Percentiles rank a stretch among this genome's conserved stretches.
Conservation (phyloP, 2,797 vertebrate genomes). For the Carduelis carduelis region DNA sequence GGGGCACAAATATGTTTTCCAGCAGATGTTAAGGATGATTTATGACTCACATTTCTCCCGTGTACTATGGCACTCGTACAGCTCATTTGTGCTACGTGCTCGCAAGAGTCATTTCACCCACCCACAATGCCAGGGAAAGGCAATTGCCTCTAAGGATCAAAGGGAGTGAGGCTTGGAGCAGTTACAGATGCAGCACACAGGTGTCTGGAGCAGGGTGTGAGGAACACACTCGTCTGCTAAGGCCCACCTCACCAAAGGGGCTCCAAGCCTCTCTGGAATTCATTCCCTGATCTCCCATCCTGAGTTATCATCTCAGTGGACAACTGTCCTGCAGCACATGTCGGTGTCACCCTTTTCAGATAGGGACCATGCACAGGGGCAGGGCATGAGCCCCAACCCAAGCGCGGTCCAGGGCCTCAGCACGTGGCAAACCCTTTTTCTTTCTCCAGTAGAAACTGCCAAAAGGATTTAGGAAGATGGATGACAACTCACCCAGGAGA, state of each 20-base stretch:
- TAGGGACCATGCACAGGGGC: neutral
- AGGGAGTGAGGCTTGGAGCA: neutral
- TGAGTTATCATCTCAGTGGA: neutral
- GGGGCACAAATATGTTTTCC: neutral
- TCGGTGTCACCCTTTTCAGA: neutral
- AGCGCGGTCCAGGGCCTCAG: neutral
- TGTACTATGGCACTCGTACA: conserved; percentile 31
- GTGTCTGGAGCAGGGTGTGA: neutral
- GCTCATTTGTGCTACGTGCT: conserved; percentile 7
- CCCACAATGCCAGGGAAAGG: neutral
- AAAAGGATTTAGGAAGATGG: neutral
- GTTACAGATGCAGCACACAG: neutral
- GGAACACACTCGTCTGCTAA: neutral
- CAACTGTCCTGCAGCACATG: neutral
- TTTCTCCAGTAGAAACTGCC: conserved; percentile 4
- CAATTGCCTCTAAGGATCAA: neutral
- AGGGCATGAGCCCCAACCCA: neutral
- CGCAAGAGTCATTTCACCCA: conserved; percentile 14
- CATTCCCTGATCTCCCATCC: neutral
- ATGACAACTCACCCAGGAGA: conserved; percentile 20
- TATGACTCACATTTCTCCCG: conserved; percentile 47
- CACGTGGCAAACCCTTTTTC: neutral
- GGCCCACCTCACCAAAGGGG: neutral
- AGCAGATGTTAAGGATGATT: conserved; percentile 51
- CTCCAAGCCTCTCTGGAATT: neutral